Percentiles rank a stretch among this genome's conserved stretches.
These are phyloP conservation scores for Chloroclystis v-ata DNA, from an alignment of 2,888 invertebrate genomes.

Conservation along the genomic window DNA sequence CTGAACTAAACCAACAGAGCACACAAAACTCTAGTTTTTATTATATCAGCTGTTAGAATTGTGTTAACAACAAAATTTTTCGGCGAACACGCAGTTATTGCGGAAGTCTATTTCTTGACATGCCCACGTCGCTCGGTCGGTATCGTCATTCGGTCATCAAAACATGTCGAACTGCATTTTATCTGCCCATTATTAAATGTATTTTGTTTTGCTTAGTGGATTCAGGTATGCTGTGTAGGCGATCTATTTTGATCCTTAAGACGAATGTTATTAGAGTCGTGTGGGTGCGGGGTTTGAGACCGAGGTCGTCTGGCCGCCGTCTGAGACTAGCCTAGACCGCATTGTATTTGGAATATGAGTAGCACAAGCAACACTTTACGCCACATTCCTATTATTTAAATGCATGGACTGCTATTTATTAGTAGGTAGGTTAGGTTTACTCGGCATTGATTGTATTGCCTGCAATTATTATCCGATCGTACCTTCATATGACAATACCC, in stretches of 20 bases:
- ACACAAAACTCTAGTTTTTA: too few relatives aligned
- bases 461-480: background rate
- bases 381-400: background rate
- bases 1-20: background rate
- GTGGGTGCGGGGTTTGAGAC: constrained; percentile 17
- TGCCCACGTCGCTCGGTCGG: background rate
- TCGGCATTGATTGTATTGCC: background rate
- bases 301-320: constrained; percentile 34
- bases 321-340: constrained; percentile 28
- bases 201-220: background rate
- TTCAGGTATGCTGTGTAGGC: background rate
- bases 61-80: too few relatives aligned
- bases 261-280: constrained; percentile 9
- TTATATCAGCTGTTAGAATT: too few relatives aligned
- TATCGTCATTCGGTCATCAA: background rate
- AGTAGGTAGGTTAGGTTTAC: too few relatives aligned
- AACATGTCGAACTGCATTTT: too few relatives aligned
- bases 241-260: constrained; percentile 20
- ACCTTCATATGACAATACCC: too few relatives aligned
- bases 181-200: too few relatives aligned
- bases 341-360: constrained; percentile 11
- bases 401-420: background rate
- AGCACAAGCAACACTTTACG: background rate
- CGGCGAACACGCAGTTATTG: too few relatives aligned
- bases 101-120: too few relatives aligned